Conservation (phyloP, 2,113 vertebrate genomes). For the Porphyrio hochstetteri region DNA sequence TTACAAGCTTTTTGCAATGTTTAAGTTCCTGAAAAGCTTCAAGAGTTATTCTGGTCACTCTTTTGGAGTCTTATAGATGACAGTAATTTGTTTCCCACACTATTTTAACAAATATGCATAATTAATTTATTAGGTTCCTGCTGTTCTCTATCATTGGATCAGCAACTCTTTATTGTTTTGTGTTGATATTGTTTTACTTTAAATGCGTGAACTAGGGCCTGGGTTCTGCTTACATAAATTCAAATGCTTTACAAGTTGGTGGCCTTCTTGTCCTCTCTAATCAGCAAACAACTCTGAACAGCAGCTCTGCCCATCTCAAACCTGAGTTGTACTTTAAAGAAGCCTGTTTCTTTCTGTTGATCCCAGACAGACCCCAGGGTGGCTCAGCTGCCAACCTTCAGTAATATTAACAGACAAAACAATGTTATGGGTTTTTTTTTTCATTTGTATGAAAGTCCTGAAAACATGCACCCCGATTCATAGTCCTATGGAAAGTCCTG, state of each 20-base stretch:
- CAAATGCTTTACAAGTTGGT: not conserved
- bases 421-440: not conserved
- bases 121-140: not conserved
- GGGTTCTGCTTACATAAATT: not conserved
- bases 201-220: not conserved
- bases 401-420: not conserved
- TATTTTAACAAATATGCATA: not conserved
- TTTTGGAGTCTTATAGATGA: not conserved
- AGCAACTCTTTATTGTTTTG: not conserved
- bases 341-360: not conserved
- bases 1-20: not conserved
- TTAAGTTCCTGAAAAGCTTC: not conserved
- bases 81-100: not conserved
- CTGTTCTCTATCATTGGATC: not conserved
- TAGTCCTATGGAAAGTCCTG: not conserved
- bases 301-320: not conserved
- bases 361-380: not conserved
- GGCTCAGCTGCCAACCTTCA: not conserved
- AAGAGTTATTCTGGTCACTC: not conserved
- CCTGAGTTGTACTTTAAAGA: not conserved
- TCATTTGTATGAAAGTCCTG: not conserved
- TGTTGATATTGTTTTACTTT: not conserved
- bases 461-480: not conserved
- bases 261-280: not conserved
- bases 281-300: not conserved